phyloP scores from a whole-genome alignment of 2,113 vertebrate genomes.

The Anarhynchus alexandrinus region DNA sequence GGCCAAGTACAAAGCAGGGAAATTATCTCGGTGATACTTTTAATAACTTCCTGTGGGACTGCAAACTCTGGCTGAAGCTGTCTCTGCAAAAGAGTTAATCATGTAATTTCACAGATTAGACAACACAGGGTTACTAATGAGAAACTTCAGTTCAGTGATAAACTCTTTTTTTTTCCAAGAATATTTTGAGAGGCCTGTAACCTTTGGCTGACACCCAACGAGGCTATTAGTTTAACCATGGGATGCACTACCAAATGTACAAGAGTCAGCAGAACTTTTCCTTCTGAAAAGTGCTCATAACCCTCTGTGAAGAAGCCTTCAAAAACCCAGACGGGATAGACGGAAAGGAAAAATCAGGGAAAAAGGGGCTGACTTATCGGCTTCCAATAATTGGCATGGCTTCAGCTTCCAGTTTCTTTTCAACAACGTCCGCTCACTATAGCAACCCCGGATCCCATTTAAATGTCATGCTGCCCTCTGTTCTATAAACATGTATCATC shows the following conservation, averaged over 20 bases:
- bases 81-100: conserved; percentile 83
- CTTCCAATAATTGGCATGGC: conserved; percentile 73
- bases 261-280: conserved; percentile 80
- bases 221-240: conserved; percentile 86
- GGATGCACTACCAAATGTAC: conserved; percentile 78
- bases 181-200: conserved; percentile 87
- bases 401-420: conserved; percentile 76
- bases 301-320: conserved; percentile 67
- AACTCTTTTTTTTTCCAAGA: conserved; percentile 82
- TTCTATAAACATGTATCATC: conserved; percentile 88
- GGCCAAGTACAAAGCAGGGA: conserved; percentile 78
- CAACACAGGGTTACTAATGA: conserved; percentile 88
- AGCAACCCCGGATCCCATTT: conserved; percentile 79
- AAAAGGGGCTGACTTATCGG: conserved; percentile 64
- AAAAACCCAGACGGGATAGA: conserved; percentile 60
- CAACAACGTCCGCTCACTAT: conserved; percentile 69
- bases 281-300: conserved; percentile 72
- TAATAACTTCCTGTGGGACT: conserved; percentile 89
- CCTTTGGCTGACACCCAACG: conserved; percentile 87
- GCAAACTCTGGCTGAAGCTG: conserved; percentile 67
- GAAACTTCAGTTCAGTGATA: conserved; percentile 82
- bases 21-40: conserved; percentile 81
- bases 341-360: conserved; percentile 23
- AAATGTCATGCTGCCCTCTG: conserved; percentile 82
- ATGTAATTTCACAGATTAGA: conserved; percentile 84